phyloP scores from a whole-genome alignment of 2,113 vertebrate genomes.

The Morone chrysops region DNA sequence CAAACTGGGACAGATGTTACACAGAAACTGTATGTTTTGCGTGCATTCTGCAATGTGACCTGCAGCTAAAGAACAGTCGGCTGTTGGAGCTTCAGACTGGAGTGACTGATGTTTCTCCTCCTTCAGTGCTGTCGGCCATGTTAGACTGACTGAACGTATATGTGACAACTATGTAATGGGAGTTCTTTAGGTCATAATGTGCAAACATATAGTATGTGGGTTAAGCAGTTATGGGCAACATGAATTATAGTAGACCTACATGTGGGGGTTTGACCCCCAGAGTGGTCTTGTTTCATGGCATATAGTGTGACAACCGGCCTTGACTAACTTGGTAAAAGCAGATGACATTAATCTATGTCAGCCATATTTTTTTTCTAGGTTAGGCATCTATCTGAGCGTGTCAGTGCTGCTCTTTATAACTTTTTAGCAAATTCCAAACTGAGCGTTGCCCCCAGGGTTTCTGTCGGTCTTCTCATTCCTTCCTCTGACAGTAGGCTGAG shows the following conservation, averaged over 20 bases:
- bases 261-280: slow-evolving; percentile 16
- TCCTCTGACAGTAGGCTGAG: not conserved
- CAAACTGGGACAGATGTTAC: not conserved
- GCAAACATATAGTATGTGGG: slow-evolving; percentile 20
- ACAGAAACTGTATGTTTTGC: not conserved
- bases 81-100: not conserved
- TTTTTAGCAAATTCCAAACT: not conserved
- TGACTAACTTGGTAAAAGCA: slow-evolving; percentile 39
- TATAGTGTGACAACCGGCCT: slow-evolving; percentile 11
- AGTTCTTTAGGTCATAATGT: slow-evolving; percentile 39
- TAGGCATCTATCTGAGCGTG: not conserved
- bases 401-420: not conserved
- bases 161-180: slow-evolving; percentile 17
- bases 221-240: not conserved
- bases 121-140: not conserved
- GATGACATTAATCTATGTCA: slow-evolving; percentile 23
- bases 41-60: not conserved
- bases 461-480: not conserved
- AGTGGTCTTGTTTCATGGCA: slow-evolving; percentile 41
- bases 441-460: not conserved
- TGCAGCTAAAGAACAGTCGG: not conserved
- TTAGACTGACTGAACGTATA: not conserved
- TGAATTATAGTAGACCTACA: not conserved
- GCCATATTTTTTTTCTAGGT: not conserved
- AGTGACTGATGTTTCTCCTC: slow-evolving; percentile 20